Evolutionary conservation across 2,113 vertebrate genomes (phyloP), one percentile per base, ranked within the genome.

Genomic region (Pachypanchax playfairii): DNA sequence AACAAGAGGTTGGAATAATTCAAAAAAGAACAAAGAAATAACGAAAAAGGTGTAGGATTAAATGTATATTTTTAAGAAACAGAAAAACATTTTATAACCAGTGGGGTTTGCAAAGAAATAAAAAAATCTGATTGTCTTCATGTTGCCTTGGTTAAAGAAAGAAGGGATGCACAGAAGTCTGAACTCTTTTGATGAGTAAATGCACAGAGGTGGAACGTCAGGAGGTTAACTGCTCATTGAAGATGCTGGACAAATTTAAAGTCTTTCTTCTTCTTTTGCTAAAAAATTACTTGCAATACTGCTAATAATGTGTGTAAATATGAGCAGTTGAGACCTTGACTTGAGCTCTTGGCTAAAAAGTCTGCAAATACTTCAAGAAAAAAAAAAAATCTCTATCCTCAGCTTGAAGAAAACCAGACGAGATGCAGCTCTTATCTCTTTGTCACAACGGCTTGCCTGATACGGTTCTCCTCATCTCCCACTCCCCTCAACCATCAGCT

Each of bases 361-460:
- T 42, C 49, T 6, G 38, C 65, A 36, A 42, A 43, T 39, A 60
- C 73, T 53, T 70, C 31, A 25, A 44, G 70, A 73, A 81, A 44
- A 73, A 73, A 81, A 65, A 50, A 6, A 18, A 7, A 26, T 18
- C 58, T 43, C 43, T 47, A 5, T 15, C 36, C 55, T 5, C 60
- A 67, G 72, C 21, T 4, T 57, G 59, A 59, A 50, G 18, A 43
- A 20, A 63, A 74, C 26, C 13, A 25, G 28, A 55, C 69, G 59
- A 11, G 22, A 12, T 0, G 4, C 28, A 11, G 51, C 28, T 70
- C 59, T 76, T 57, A 71, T 84, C 60, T 35, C 67, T 80, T 68
- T 46, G 74, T 72, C 54, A 61, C 59, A 56, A 62, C 41, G 43
- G 50, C 61, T 53, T 42, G 51, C 46, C 9, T 61, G 22, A 28